Percentiles rank a stretch among this genome's conserved stretches.
Evolutionary conservation across 2,113 vertebrate species (phyloP).

Genomic region (Gnathonemus echidnorhynchus): DNA sequence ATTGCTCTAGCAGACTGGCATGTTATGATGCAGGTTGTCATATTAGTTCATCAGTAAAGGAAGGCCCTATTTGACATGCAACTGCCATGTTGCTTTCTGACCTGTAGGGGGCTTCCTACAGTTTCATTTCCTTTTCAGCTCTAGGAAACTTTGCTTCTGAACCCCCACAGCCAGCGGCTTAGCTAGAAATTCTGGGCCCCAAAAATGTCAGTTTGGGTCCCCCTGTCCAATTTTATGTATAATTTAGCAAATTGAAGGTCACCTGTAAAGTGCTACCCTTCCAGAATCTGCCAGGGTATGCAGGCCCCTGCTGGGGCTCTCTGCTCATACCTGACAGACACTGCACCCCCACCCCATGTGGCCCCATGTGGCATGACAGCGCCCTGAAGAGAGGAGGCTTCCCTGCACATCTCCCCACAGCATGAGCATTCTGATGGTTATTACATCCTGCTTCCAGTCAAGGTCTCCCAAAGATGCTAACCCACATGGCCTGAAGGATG

Average conservation of each 20-base stretch:
- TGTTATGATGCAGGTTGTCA: neutral
- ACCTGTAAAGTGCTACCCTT: neutral
- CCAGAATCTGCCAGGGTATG: neutral
- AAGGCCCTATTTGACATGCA: neutral
- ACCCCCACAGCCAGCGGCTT: neutral
- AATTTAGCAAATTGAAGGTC: neutral
- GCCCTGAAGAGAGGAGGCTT: neutral
- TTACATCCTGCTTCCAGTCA: neutral
- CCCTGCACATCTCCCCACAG: neutral
- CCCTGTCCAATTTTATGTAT: neutral
- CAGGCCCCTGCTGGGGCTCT: neutral
- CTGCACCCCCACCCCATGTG: neutral
- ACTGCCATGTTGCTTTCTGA: neutral
- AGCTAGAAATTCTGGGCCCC: neutral
- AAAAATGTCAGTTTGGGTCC: neutral
- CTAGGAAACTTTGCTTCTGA: neutral
- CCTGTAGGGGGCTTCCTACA: neutral
- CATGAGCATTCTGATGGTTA: neutral
- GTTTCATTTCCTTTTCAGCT: neutral
- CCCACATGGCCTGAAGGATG: neutral
- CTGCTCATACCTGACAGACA: neutral
- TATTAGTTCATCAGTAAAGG: neutral
- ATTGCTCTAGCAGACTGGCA: conserved; percentile 7
- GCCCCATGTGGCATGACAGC: neutral
- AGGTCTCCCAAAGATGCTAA: neutral